Evolutionary conservation across 2,888 invertebrate genomes (phyloP).

Genomic region (Cheilosia variabilis): DNA sequence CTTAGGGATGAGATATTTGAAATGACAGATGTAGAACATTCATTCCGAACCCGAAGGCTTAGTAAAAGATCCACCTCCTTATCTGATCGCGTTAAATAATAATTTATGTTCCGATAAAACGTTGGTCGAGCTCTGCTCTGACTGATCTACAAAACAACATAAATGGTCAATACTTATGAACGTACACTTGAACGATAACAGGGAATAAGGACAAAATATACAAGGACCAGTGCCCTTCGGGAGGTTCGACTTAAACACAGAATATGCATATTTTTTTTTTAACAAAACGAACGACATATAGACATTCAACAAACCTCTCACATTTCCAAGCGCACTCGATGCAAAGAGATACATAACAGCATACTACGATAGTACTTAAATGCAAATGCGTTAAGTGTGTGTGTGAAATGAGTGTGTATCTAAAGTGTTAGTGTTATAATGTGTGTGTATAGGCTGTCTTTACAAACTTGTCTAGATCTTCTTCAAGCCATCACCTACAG

Average conservation of each 20-base stretch:
- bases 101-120: not conserved
- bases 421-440: slow-evolving; percentile 64
- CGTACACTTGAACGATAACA: not conserved
- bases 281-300: slow-evolving; percentile 55
- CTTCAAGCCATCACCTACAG: slow-evolving; percentile 61
- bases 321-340: slow-evolving; percentile 47
- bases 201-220: slow-evolving; percentile 1
- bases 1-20: too few species aligned
- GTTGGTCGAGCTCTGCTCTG: not conserved
- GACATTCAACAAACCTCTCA: slow-evolving; percentile 59
- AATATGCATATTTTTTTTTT: not conserved
- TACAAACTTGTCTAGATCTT: slow-evolving; percentile 17
- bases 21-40: too few species aligned
- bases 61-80: too few species aligned
- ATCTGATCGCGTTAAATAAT: too few species aligned
- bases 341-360: slow-evolving; percentile 54
- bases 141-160: not conserved
- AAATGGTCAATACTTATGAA: not conserved
- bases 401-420: slow-evolving; percentile 45
- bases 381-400: slow-evolving; percentile 54
- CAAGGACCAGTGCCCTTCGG: not conserved
- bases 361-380: slow-evolving; percentile 47
- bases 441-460: slow-evolving; percentile 34
- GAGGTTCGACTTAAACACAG: not conserved
- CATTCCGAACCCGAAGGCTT: too few species aligned